Percentiles rank a stretch among this genome's conserved stretches.
Conservation (phyloP, 2,888 invertebrate genomes). For the Augochlorella aurata region DNA sequence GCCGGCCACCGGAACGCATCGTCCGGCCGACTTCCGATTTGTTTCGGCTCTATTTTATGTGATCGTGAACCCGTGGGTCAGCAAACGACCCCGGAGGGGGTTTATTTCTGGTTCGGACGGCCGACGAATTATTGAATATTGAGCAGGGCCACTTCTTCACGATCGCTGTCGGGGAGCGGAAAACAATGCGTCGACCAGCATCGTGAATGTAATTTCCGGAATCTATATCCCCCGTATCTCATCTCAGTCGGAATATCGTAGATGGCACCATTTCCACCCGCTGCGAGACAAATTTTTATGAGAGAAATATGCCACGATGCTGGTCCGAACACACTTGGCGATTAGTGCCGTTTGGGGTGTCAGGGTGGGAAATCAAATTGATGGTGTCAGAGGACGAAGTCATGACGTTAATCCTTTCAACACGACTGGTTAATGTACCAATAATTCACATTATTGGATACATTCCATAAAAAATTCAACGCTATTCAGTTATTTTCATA, state of each 20-base stretch:
- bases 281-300: slow-evolving; percentile 40
- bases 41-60: slow-evolving; percentile 78
- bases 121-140: slow-evolving; percentile 73
- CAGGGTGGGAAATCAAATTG: background rate
- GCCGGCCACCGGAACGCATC: slow-evolving; percentile 71
- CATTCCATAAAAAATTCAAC: no score
- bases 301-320: background rate
- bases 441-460: no score
- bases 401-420: no score
- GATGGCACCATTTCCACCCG: slow-evolving; percentile 11
- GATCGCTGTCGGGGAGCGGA: slow-evolving; percentile 45
- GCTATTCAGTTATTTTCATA: no score
- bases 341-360: slow-evolving; percentile 12
- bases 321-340: background rate
- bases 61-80: slow-evolving; percentile 45
- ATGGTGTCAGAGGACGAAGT: background rate
- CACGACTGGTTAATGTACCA: background rate
- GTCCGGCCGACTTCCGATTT: slow-evolving; percentile 75
- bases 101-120: slow-evolving; percentile 32
- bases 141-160: slow-evolving; percentile 64
- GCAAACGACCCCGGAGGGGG: slow-evolving; percentile 54
- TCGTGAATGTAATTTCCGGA: slow-evolving; percentile 42
- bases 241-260: slow-evolving; percentile 11
- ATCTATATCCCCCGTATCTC: slow-evolving; percentile 16
- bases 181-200: slow-evolving; percentile 51